Conservation (phyloP, 2,797 vertebrate genomes). For the Arnoldichthys spilopterus region DNA sequence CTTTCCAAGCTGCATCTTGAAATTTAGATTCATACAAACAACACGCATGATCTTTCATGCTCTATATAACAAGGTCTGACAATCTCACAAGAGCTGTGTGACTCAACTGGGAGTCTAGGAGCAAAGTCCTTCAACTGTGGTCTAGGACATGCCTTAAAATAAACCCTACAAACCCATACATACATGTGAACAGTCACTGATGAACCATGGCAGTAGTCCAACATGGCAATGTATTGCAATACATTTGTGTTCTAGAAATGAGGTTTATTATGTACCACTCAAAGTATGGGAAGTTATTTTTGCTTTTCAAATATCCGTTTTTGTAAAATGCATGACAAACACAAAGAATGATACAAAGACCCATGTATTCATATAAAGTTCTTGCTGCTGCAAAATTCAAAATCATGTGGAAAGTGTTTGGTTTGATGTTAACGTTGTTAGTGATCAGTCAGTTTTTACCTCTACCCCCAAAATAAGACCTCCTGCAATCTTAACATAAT, state of each 20-base stretch:
- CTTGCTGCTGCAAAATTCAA: too few species aligned
- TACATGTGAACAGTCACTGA: conserved; percentile 1
- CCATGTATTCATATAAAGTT: too few species aligned
- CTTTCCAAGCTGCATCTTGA: background rate
- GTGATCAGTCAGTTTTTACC: background rate
- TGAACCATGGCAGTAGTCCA: background rate
- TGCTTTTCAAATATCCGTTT: too few species aligned
- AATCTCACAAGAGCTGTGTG: background rate
- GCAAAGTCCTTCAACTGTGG: background rate
- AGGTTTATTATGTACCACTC: too few species aligned
- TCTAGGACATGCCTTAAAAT: background rate
- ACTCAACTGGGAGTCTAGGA: conserved; percentile 17
- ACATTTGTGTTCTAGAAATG: too few species aligned
- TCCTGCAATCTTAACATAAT: too few species aligned
- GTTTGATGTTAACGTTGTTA: background rate
- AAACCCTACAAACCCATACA: too few species aligned
- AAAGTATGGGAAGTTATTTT: too few species aligned
- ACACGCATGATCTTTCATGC: background rate
- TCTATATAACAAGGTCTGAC: background rate
- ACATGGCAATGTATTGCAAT: background rate
- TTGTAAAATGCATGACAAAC: too few species aligned
- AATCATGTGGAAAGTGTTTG: too few species aligned
- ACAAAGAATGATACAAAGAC: too few species aligned
- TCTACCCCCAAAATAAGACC: too few species aligned
- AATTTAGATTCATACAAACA: background rate